Conservation (phyloP, 2,113 vertebrate species). For the Serilophus lunatus region DNA sequence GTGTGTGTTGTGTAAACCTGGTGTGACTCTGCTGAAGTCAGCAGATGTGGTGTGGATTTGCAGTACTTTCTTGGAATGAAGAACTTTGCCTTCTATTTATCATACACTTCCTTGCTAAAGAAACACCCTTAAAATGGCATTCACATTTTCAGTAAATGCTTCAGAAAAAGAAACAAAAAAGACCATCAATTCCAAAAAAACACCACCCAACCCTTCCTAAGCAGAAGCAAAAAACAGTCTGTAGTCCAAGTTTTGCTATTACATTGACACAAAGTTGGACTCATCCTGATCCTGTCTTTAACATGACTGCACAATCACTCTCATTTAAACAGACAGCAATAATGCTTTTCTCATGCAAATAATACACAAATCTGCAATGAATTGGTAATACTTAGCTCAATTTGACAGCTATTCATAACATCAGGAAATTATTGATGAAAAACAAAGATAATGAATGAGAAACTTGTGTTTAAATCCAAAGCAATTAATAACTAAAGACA, state of each 20-base stretch:
- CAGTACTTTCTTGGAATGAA: not conserved
- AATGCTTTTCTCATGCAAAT: not conserved
- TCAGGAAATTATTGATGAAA: not conserved
- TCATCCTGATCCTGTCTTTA: not conserved
- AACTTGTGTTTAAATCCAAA: not conserved
- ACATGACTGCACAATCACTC: not conserved
- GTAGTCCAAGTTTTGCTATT: not conserved
- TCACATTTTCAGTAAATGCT: not conserved
- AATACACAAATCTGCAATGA: slow-evolving; percentile 12
- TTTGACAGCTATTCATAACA: not conserved
- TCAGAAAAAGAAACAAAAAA: not conserved
- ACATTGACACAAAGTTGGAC: not conserved
- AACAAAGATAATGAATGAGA: slow-evolving; percentile 22
- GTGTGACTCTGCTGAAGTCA: slow-evolving; percentile 30
- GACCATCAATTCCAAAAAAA: not conserved
- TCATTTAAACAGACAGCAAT: not conserved
- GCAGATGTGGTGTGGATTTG: slow-evolving; percentile 44
- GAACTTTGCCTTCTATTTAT: slow-evolving; percentile 37
- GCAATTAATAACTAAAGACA: slow-evolving; percentile 3
- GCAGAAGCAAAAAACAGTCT: not conserved
- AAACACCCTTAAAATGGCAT: not conserved
- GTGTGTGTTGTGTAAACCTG: slow-evolving; percentile 10
- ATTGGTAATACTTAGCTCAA: not conserved
- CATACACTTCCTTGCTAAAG: not conserved
- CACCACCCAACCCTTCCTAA: not conserved